phyloP scores from a whole-genome alignment of 37 sponge, comb jelly and placozoan species.

The Theonella swinhoei region DNA sequence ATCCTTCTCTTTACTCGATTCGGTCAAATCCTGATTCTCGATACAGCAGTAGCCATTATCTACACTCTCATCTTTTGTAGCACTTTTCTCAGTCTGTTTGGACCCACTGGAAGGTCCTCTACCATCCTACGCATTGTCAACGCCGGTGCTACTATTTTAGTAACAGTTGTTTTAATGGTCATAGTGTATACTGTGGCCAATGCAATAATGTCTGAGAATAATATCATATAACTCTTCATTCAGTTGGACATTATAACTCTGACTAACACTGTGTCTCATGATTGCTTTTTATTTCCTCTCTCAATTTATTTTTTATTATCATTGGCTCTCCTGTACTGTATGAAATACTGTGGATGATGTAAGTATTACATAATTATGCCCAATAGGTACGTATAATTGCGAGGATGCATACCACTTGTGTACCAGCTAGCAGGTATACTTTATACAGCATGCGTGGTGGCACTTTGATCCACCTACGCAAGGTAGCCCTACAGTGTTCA shows the following conservation, averaged over 20 bases:
- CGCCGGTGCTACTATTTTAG: background rate
- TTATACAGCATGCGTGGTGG: no score
- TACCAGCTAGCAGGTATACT: no score
- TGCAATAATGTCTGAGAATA: background rate
- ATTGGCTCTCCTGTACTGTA: no score
- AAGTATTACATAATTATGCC: no score
- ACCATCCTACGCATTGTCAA: background rate
- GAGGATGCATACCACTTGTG: no score
- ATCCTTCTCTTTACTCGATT: constrained; percentile 77
- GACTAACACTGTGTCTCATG: background rate
- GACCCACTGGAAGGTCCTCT: constrained; percentile 1
- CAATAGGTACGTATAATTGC: no score
- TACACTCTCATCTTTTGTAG: constrained; percentile 68
- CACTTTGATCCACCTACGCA: no score
- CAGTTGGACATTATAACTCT: background rate
- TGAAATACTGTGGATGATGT: background rate
- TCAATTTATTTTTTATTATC: background rate
- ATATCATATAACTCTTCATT: background rate
- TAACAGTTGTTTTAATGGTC: constrained; percentile 8
- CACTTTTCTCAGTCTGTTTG: constrained; percentile 33
- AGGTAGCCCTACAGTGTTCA: no score
- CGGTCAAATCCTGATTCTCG: constrained; percentile 79
- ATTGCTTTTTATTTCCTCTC: background rate
- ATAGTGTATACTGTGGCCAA: background rate
- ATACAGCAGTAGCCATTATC: constrained; percentile 64